Evolutionary conservation across 2,797 vertebrate species (phyloP).

Genomic region (Phataginus tricuspis): DNA sequence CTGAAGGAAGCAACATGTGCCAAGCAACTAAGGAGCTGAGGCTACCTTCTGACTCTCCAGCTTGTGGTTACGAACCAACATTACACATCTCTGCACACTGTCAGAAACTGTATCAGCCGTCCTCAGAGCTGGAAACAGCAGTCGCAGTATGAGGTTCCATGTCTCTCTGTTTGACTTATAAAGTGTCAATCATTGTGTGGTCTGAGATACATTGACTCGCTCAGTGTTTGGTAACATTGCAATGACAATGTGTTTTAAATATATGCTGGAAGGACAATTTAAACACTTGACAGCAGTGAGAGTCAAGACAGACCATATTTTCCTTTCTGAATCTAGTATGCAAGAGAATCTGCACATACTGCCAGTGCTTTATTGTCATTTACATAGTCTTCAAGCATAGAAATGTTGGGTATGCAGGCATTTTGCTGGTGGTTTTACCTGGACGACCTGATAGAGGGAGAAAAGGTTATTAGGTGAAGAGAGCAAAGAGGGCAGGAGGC

Average conservation of each 20-base stretch:
- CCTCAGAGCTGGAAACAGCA: slow-evolving; percentile 79
- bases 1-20: slow-evolving; percentile 26
- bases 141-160: slow-evolving; percentile 68
- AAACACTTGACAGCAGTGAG: slow-evolving; percentile 83
- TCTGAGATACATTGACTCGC: slow-evolving; percentile 79
- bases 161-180: slow-evolving; percentile 79
- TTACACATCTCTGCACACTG: slow-evolving; percentile 71
- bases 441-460: not conserved
- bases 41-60: slow-evolving; percentile 74
- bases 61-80: slow-evolving; percentile 73
- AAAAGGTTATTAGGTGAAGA: not conserved
- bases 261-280: slow-evolving; percentile 83
- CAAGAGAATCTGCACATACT: slow-evolving; percentile 79
- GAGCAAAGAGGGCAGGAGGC: not conserved
- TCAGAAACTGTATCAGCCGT: slow-evolving; percentile 69
- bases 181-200: slow-evolving; percentile 81
- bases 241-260: slow-evolving; percentile 84
- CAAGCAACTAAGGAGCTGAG: slow-evolving; percentile 40
- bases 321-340: slow-evolving; percentile 79
- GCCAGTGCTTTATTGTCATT: slow-evolving; percentile 80
- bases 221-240: slow-evolving; percentile 82
- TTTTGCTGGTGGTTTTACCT: slow-evolving; percentile 68
- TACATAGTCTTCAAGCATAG: slow-evolving; percentile 73
- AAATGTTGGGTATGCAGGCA: slow-evolving; percentile 47
- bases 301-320: slow-evolving; percentile 83